Percentiles rank a stretch among this genome's conserved stretches.
Evolutionary conservation across 2,797 vertebrate genomes (phyloP).

Genomic region (Gymnocypris eckloni): DNA sequence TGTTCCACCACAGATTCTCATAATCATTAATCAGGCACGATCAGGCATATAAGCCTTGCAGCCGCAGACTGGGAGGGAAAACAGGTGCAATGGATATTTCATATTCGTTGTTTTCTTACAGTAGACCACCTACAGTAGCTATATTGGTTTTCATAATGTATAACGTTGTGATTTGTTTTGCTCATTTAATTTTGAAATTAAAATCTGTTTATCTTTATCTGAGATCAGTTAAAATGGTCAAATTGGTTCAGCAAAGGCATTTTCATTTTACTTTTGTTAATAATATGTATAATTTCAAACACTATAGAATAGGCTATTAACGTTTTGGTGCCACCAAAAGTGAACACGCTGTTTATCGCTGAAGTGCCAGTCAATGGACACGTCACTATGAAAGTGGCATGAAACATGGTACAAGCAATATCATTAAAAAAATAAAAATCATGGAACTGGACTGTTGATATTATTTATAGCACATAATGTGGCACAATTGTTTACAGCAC

Average conservation of each 20-base stretch:
- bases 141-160: neutral
- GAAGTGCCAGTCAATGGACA: too few species aligned
- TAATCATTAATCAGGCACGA: neutral
- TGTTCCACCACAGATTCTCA: slow-evolving; percentile 60
- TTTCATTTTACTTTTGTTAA: neutral
- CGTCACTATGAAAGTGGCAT: too few species aligned
- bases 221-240: neutral
- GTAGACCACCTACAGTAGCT: neutral
- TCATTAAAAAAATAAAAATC: too few species aligned
- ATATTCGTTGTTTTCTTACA: neutral
- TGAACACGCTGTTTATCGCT: too few species aligned
- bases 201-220: neutral
- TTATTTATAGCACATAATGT: too few species aligned
- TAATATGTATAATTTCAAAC: neutral
- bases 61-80: neutral
- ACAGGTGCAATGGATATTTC: neutral
- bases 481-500: too few species aligned
- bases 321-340: too few species aligned
- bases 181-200: neutral
- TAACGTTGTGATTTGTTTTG: neutral
- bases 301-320: neutral
- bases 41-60: slow-evolving; percentile 1
- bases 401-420: too few species aligned
- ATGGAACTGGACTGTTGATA: too few species aligned
- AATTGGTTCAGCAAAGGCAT: neutral